These are phyloP conservation scores for Myiotriccus ornatus DNA, from an alignment of 2,797 vertebrate species.

Conservation along the genomic window DNA sequence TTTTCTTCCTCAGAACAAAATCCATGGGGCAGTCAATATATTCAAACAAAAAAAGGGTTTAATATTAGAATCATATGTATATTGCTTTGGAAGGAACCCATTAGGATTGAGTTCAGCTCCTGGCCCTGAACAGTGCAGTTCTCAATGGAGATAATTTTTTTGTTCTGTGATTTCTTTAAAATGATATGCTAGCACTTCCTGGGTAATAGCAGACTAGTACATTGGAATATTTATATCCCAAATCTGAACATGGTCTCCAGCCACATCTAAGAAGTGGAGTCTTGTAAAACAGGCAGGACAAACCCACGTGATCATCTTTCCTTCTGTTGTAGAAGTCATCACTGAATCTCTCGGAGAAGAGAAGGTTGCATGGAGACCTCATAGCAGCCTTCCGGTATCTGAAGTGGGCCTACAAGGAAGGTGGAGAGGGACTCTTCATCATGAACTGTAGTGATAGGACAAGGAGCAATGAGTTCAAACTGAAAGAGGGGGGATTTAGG, in stretches of 20 bases:
- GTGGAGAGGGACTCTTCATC: neutral
- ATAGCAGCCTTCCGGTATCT: neutral
- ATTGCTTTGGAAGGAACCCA: neutral
- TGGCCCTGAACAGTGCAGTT: neutral
- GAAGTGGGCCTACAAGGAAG: neutral
- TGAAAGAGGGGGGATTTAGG: fast-evolving
- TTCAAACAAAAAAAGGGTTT: neutral
- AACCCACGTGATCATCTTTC: neutral
- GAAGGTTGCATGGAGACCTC: neutral
- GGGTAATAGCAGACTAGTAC: neutral
- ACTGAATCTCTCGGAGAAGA: neutral
- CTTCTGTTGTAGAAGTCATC: neutral
- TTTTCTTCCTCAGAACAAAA: neutral
- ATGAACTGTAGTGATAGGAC: neutral
- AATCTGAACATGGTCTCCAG: neutral
- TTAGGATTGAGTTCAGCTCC: neutral
- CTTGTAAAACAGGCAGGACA: fast-evolving
- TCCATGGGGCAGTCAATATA: neutral
- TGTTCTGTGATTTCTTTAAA: neutral
- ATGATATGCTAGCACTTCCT: fast-evolving
- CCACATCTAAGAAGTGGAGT: neutral
- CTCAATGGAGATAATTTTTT: neutral
- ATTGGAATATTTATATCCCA: fast-evolving
- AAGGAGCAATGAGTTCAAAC: neutral
- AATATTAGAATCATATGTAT: neutral